Evolutionary conservation across 2,888 invertebrate species (phyloP), one percentile per base, ranked within the genome.

Genomic region (Tipula vernalis): DNA sequence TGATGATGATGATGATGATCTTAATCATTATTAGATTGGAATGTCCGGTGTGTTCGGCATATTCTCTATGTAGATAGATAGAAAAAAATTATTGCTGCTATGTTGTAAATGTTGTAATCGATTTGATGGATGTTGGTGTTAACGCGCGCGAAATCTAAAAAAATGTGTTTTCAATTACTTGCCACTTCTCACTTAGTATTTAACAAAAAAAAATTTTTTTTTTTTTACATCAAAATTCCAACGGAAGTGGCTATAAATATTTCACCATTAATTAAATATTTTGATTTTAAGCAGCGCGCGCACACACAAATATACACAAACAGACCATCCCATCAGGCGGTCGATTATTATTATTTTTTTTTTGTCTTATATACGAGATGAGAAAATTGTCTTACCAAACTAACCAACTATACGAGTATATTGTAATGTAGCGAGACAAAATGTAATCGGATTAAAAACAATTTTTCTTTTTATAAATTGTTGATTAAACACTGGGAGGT

Each of bases 221-320:
- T 28, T 28, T 28, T 28, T 28, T 28, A 28, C 51, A 51, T 51
- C 51, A 51, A 51, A 51, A 51, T 51, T 51, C 51, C 71, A 71
- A 71, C 71, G 71, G 71, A 71, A 71, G 71, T 71, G 71, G 71
- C 71, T 71, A 71, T 71, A 71, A 71, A 71, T 71, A 71, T 71
- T 71, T 71, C 71, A 71, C 71, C 71, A 71, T 71, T 71, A 71
- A 71, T 71, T 71, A 71, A 71, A 71, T 71, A 71, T 71, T 71
- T 71, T 71, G 71, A 71, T 71, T 71, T 71, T 71, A 71, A 71
- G 28, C 71, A 71, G 71, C 71, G 15, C 51, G 15, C 39, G 39
- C 39, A 39, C 39, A 39, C 39, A 6, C 39, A 39, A 6, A 39
- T 39, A 39, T 15, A 71, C 28, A 71, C 28, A 28, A 10, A 28